A percentile compares a stretch with the other conserved stretches of the same genome.
Evolutionary conservation across 2,888 invertebrate genomes (phyloP).

Genomic region (Craniophora ligustri): DNA sequence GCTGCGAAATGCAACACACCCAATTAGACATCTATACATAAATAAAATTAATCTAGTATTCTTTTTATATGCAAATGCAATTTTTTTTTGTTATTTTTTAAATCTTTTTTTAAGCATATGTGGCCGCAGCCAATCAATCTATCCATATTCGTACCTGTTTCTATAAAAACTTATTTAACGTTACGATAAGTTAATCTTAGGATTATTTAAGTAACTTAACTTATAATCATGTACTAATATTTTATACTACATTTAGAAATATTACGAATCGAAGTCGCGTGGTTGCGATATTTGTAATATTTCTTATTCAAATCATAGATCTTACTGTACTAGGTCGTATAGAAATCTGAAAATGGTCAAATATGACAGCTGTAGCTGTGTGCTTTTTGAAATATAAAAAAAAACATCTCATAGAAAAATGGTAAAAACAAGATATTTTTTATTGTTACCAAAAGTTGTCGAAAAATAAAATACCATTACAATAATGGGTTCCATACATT

Average conservation of each 20-base stretch:
- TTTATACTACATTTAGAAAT: conserved; percentile 28
- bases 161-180: conserved; percentile 40
- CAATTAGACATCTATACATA: conserved; percentile 1
- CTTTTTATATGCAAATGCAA: background rate
- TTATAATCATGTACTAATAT: conserved; percentile 33
- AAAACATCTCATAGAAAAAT: too few species aligned
- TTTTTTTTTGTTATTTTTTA: background rate
- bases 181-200: conserved; percentile 27
- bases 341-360: too few species aligned
- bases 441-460: too few species aligned
- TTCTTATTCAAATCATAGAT: conserved; percentile 11
- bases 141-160: conserved; percentile 58
- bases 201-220: conserved; percentile 24
- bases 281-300: conserved; percentile 13
- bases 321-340: too few species aligned
- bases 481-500: too few species aligned
- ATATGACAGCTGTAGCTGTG: too few species aligned
- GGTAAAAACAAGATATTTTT: too few species aligned
- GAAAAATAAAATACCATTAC: too few species aligned
- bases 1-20: conserved; percentile 35
- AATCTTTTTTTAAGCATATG: background rate
- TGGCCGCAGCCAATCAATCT: conserved; percentile 14
- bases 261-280: conserved; percentile 16
- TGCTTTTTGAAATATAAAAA: too few species aligned
- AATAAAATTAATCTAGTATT: background rate